Conservation (phyloP, 1,140 invertebrate species). For the Rhynchophorus ferrugineus region DNA sequence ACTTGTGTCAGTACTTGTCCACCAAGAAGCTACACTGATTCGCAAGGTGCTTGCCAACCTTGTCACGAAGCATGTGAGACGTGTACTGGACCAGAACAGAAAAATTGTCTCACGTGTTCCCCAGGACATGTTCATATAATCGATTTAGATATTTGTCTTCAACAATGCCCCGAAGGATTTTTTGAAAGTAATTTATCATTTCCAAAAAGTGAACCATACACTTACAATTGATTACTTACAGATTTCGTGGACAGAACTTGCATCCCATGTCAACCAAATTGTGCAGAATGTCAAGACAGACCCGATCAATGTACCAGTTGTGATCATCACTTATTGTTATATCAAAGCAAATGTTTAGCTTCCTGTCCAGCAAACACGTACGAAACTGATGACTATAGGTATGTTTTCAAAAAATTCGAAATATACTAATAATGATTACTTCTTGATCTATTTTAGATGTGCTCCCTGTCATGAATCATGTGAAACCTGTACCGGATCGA, state of each 20-base stretch:
- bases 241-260: constrained; percentile 66
- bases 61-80: constrained; percentile 80
- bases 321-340: constrained; percentile 72
- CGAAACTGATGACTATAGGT: constrained; percentile 75
- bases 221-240: constrained; percentile 36
- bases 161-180: constrained; percentile 79
- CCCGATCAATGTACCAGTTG: constrained; percentile 76
- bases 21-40: constrained; percentile 68
- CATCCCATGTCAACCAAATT: constrained; percentile 71
- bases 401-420: neutral
- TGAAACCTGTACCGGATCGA: constrained; percentile 72
- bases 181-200: constrained; percentile 64
- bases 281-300: constrained; percentile 70
- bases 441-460: too few species aligned
- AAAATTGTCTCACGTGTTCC: constrained; percentile 72
- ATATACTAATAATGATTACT: neutral
- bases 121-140: constrained; percentile 69
- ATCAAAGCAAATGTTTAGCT: constrained; percentile 70
- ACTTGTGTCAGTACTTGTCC: constrained; percentile 74
- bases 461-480: constrained; percentile 69
- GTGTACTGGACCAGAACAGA: constrained; percentile 73
- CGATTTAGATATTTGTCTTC: constrained; percentile 71
- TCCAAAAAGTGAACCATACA: neutral
- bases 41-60: constrained; percentile 68
- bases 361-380: constrained; percentile 73